Conservation (phyloP, 2,888 invertebrate species). For the Polydrusus cervinus region DNA sequence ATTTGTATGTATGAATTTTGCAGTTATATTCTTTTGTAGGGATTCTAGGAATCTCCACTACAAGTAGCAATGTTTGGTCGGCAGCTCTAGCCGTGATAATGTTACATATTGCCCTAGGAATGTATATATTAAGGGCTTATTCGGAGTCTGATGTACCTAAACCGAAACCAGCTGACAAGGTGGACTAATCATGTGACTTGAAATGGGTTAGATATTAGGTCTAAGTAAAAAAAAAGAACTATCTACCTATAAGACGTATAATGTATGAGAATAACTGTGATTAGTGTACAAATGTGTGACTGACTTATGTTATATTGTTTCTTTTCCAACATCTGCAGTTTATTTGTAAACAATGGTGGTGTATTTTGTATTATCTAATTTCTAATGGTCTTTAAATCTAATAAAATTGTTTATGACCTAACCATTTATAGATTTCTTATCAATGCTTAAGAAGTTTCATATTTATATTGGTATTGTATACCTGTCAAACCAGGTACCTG, state of each 20-base stretch:
- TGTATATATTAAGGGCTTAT: slow-evolving; percentile 87
- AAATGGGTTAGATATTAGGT: slow-evolving; percentile 10
- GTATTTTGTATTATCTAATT: too few relatives aligned
- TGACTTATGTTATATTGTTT: neutral
- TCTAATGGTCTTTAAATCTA: neutral
- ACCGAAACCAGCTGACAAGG: slow-evolving; percentile 61
- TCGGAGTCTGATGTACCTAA: slow-evolving; percentile 72
- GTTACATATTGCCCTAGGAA: slow-evolving; percentile 83
- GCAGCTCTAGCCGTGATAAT: slow-evolving; percentile 84
- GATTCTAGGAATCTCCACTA: slow-evolving; percentile 70
- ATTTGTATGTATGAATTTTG: neutral
- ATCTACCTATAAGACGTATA: neutral
- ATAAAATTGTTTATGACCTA: neutral
- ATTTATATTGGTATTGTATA: too few relatives aligned
- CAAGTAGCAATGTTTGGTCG: slow-evolving; percentile 85
- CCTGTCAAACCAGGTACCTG: too few relatives aligned
- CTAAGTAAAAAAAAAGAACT: slow-evolving; percentile 29
- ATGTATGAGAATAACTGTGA: slow-evolving; percentile 12
- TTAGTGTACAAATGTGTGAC: slow-evolving; percentile 16
- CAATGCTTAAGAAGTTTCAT: too few relatives aligned
- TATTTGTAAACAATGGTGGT: neutral
- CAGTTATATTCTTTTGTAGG: slow-evolving; percentile 67
- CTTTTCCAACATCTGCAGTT: neutral
- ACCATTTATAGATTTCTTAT: neutral
- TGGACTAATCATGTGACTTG: slow-evolving; percentile 61